Evolutionary conservation across 2,113 vertebrate genomes (phyloP), one percentile per base, ranked within the genome.

Genomic region (Corvus cornix): DNA sequence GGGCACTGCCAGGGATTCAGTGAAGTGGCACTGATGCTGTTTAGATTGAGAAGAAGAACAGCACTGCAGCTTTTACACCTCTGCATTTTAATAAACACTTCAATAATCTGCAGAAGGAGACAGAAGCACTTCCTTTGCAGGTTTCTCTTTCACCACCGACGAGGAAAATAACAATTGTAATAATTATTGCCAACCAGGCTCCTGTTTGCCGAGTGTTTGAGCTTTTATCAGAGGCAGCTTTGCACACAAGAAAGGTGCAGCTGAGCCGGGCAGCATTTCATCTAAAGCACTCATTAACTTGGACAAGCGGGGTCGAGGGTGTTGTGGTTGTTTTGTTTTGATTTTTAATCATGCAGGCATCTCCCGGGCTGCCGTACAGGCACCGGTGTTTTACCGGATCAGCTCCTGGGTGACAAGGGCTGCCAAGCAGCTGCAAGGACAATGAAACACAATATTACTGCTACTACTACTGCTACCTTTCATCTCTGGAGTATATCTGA

Each of bases 331-430:
- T 44, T 48, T 59, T 69, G 62, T 82, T 95, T 93, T 92, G 74
- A 63, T 74, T 96, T 93, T 92, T 66, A 51, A 80, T 70, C 76
- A 78, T 49, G 21, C 44, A 75, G 87, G 83, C 79, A 96, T 80
- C 89, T 95, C 84, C 75, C 72, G 26, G 1, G 4, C 60, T 2
- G 19, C 86, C 12, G 17, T 4, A 3, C 2, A 59, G 87, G 77
- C 84, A 80, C 48, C 18, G 18, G 51, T 53, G 76, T 73, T 90
- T 22, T 10, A 63, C 68, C 2, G 2, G n/a, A 90, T 67, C 79
- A 75, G 68, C 79, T 72, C 60, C 76, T 67, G 87, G 60, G 49
- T 76, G 81, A 60, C 82, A 73, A 79, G 46, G 55, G 62, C 84
- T 90, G 78, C 82, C 79, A 85, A 28, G 86, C 39, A 89, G 77